Percentiles rank a stretch among this genome's conserved stretches.
Conservation (phyloP, 2,888 invertebrate species). For the Eristalinus aeneus region DNA sequence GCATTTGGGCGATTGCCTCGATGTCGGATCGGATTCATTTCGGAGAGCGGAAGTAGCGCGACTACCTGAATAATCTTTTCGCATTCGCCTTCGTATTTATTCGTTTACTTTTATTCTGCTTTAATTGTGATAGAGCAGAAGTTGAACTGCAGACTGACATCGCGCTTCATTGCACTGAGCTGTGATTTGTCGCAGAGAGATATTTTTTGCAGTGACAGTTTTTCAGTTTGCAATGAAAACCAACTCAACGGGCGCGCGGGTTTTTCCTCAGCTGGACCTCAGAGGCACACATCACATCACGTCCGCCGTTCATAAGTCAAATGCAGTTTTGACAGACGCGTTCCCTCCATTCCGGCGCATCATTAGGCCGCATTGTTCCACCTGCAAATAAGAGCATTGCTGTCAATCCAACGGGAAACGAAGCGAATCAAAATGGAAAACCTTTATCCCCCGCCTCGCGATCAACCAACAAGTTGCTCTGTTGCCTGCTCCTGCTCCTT, state of each 20-base stretch:
- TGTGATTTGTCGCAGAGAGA: neutral
- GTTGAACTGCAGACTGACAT: neutral
- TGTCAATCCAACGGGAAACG: neutral
- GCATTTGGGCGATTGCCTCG: neutral
- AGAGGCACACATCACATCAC: neutral
- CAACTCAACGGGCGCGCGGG: too few relatives aligned
- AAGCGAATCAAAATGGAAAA: neutral
- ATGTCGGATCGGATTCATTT: neutral
- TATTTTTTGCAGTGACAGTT: neutral
- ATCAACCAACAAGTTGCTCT: neutral
- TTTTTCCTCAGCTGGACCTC: too few relatives aligned
- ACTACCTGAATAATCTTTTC: neutral
- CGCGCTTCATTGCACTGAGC: neutral
- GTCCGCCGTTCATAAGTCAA: neutral
- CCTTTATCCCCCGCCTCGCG: conserved; percentile 23
- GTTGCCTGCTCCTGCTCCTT: neutral
- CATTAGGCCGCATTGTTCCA: conserved; percentile 9
- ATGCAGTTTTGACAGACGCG: neutral
- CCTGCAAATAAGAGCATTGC: conserved; percentile 34
- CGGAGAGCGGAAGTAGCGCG: neutral
- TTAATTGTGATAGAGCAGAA: neutral
- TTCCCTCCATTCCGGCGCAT: neutral
- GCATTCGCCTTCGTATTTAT: neutral
- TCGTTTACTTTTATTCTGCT: neutral
- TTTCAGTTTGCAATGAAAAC: neutral